Conservation (phyloP, 2,797 vertebrate species). For the Amphiprion clarkii region DNA sequence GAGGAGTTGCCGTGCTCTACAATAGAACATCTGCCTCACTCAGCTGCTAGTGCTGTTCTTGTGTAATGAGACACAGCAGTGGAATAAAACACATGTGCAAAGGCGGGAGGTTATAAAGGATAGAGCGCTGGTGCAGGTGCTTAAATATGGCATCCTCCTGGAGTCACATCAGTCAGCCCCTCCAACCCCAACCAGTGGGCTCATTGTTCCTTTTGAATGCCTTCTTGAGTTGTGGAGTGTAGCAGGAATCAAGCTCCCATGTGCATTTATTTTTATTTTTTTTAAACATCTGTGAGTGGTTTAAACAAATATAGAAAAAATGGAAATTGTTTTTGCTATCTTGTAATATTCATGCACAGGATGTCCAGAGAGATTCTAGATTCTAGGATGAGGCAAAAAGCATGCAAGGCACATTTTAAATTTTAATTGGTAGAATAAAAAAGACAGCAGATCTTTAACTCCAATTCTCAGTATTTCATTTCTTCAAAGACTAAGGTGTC, state of each 20-base stretch:
- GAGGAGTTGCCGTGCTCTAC: conserved; percentile 73
- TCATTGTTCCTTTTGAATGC: conserved; percentile 25
- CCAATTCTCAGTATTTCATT: neutral
- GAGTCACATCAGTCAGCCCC: conserved; percentile 26
- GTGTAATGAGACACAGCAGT: conserved; percentile 76
- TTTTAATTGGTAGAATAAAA: neutral
- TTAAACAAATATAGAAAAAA: neutral
- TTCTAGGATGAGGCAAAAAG: neutral
- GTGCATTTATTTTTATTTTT: neutral
- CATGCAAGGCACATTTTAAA: neutral
- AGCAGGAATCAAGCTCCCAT: neutral
- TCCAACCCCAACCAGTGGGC: neutral
- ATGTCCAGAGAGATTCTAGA: no score
- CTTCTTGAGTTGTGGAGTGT: neutral
- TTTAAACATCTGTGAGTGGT: neutral
- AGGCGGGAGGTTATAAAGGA: conserved; percentile 41
- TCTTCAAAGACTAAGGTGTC: conserved; percentile 3
- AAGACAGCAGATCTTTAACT: conserved; percentile 8
- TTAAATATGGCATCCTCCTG: conserved; percentile 48
- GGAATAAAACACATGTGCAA: conserved; percentile 72
- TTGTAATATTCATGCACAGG: neutral
- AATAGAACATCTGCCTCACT: conserved; percentile 81
- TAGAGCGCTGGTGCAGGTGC: conserved; percentile 49
- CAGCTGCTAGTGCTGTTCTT: conserved; percentile 75
- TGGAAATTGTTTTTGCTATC: neutral